Base-by-base conservation (phyloP, 2,113 vertebrate species). In the Rattus rattus region DNA sequence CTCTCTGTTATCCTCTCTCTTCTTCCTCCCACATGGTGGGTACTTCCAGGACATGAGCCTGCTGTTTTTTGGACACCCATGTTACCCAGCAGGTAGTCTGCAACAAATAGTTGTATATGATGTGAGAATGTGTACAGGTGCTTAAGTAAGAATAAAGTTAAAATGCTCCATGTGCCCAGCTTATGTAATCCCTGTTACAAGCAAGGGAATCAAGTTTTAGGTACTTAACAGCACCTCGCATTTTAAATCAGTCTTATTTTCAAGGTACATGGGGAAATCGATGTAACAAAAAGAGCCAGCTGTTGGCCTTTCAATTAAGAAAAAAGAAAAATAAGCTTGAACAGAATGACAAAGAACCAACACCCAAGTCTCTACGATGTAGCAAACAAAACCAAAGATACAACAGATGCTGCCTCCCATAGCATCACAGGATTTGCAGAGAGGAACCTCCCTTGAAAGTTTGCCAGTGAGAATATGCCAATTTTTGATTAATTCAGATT, bases 401-500 rank as follows among this genome's bases (percentile, higher is more conserved):
- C 54, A 97, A 89, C 33, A 96, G 79, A 26, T 94, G 67, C 95
- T 97, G 83, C 76, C 84, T 16, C 56, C 20, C 79, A 22, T 88
- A 85, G 90, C 94, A 30, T 69, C 79, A 96, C 88, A 49, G 39
- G 22, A 94, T 97, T 17, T 85, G 70, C 90, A 77, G 1, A 94
- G 33, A 75, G 83, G 73, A 86, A 77, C 79, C 17, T 93, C 98
- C 94, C 88, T 81, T 94, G 39, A 92, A 97, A 86, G 20, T 96
- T 97, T 89, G 69, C 54, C 67, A 92, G 84, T 39, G 65, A 89
- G 59, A 96, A 97, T 52, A 91, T 91, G 76, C 16, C 94, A 96
- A 94, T 80, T 97, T 87, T 94, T 96, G 61, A 97, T 94, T 94
- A 96, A 96, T 91, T 97, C 85, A 95, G 90, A 76, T 90, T 90